Percentiles rank a stretch among this genome's conserved stretches.
phyloP scores from a whole-genome alignment of 1,140 invertebrate species.

The Hylaeus anthracinus region DNA sequence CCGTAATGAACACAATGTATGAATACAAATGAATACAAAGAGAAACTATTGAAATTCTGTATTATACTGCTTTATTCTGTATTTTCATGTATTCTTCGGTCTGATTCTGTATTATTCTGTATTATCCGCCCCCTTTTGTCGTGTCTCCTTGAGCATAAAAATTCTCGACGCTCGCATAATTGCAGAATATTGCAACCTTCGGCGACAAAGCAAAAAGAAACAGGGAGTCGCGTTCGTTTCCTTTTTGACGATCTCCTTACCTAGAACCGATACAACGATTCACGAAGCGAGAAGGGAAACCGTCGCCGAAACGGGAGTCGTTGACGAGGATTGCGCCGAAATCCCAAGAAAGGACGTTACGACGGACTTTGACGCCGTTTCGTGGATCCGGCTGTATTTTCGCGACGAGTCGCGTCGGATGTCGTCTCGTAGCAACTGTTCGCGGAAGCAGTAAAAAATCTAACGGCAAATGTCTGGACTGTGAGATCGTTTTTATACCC shows the following conservation, averaged over 20 bases:
- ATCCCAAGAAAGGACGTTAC: conserved; percentile 62
- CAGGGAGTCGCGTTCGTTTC: background rate
- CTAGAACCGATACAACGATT: background rate
- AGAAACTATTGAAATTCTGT: too few relatives aligned
- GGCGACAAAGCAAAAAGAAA: too few relatives aligned
- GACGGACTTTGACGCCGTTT: conserved; percentile 48
- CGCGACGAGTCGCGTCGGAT: conserved; percentile 5
- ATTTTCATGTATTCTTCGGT: too few relatives aligned
- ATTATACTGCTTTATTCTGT: too few relatives aligned
- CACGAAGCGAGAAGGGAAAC: background rate
- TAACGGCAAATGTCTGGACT: background rate
- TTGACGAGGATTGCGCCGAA: conserved; percentile 3
- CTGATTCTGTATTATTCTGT: too few relatives aligned
- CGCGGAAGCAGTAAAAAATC: conserved; percentile 41
- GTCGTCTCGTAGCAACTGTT: background rate
- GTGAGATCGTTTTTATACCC: background rate
- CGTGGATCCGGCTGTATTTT: conserved; percentile 28
- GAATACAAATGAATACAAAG: too few relatives aligned
- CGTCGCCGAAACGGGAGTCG: too few relatives aligned
- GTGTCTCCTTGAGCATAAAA: too few relatives aligned
- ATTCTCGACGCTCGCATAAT: too few relatives aligned
- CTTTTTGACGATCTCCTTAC: background rate
- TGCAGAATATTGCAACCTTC: too few relatives aligned
- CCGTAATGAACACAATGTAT: too few relatives aligned
- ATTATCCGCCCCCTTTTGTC: too few relatives aligned